phyloP scores from a whole-genome alignment of 1,140 invertebrate genomes.

The Drosophila auraria region DNA sequence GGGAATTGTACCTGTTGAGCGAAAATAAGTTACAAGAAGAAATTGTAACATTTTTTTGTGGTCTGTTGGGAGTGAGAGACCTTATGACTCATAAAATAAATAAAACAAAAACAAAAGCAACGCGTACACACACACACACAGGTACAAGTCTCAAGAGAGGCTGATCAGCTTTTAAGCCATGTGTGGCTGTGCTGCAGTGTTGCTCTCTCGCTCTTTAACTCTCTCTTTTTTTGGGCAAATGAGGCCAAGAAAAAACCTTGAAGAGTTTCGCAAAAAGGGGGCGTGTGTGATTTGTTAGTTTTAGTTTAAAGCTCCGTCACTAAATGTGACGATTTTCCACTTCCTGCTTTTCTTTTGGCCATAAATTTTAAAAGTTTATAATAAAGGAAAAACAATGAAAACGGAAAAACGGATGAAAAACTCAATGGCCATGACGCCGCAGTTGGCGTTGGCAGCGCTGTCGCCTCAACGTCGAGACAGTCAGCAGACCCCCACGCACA shows the following conservation, averaged over 20 bases:
- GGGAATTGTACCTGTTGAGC: constrained; percentile 76
- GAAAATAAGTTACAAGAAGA: constrained; percentile 66
- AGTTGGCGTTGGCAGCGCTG: constrained; percentile 47
- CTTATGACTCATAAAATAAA: constrained; percentile 73
- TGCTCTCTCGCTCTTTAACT: constrained; percentile 35
- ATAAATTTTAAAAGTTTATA: constrained; percentile 54
- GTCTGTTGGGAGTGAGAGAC: constrained; percentile 23
- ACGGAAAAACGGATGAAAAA: constrained; percentile 58
- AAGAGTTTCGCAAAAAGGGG: constrained; percentile 38
- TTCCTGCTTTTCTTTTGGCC: constrained; percentile 56
- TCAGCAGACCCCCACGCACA: constrained; percentile 60
- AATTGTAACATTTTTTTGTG: constrained; percentile 42
- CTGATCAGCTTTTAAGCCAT: constrained; percentile 54
- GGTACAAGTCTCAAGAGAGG: constrained; percentile 17
- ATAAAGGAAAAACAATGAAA: constrained; percentile 39
- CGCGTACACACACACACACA: constrained; percentile 34
- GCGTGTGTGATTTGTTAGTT: constrained; percentile 20
- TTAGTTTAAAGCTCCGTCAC: constrained; percentile 3
- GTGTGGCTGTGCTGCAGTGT: constrained; percentile 23
- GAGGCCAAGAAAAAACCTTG: constrained; percentile 56
- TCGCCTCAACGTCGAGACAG: constrained; percentile 57
- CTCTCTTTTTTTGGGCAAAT: constrained; percentile 58
- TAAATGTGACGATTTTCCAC: constrained; percentile 45
- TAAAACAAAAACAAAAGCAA: constrained; percentile 64
- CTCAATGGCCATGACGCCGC: constrained; percentile 86